Evolutionary conservation across 2,888 invertebrate species (phyloP), one percentile per base, ranked within the genome.

Genomic region (Caenorhabditis panamensis): DNA sequence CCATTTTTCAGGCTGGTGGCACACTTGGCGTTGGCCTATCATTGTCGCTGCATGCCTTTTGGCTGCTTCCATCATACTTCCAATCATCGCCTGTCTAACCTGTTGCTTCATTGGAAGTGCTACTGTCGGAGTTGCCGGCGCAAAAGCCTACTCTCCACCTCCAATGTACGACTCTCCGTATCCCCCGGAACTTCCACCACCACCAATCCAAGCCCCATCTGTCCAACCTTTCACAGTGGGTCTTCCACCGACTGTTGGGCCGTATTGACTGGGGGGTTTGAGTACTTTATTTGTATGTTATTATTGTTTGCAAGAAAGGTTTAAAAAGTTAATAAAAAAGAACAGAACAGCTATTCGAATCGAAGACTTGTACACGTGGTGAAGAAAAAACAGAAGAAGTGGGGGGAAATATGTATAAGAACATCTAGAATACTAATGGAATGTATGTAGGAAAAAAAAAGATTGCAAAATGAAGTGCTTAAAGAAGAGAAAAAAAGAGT

Each of bases 171-270:
- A 53, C 18, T 71, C 80, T 26, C 72, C 77, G 24, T 44, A 56
- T 5, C 77, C 81, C 2, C 72, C 81, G 0, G 68, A 72, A 36
- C 72, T 81, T 18, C 77, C 76, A 5, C 77, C 77, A 24, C 67
- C 54, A 31, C 81, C 81, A 11, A 63, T 77, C n/a, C 51, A 67
- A 16, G 67, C 77, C n/a, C 58, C 72, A 20, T 31, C 66, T 1
- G 28, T 76, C 13, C 51, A 56, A n/a, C 75, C 76, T 11, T 80
- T 76, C 54, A 80, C 80, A 37, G 80, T 80, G n/a, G 80, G 80
- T 2, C 24, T 80, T 11, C 72, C 79, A 2, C 71, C 56, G 6
- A 78, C 47, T 69, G 69, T 63, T 58, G 41, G 41, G 13, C 69
- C 69, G 1, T 63, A 69, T 36, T 78, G 53, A 71, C n/a, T n/a